Conservation (phyloP, 2,113 vertebrate genomes). For the Labeo rohita region DNA sequence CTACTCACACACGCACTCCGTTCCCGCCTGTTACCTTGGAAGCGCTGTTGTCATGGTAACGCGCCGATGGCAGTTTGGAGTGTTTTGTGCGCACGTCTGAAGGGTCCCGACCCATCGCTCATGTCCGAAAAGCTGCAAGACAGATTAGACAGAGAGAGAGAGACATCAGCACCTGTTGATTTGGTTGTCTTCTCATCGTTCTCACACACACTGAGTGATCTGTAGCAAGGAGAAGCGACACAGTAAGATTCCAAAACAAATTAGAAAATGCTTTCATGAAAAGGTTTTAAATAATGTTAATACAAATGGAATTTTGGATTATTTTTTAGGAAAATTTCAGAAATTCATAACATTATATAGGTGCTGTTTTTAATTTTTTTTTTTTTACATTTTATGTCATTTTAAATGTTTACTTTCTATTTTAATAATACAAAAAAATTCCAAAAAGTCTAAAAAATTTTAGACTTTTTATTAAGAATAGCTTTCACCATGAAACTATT, state of each 20-base stretch:
- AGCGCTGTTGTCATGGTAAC: constrained; percentile 79
- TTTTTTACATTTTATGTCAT: no score
- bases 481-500: no score
- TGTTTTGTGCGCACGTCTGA: constrained; percentile 47
- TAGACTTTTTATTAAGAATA: no score
- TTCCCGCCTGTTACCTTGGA: constrained; percentile 79
- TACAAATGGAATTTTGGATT: no score
- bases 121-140: not conserved
- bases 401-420: no score
- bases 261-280: not conserved
- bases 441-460: no score
- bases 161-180: constrained; percentile 41
- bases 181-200: not conserved
- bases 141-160: not conserved
- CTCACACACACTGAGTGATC: not conserved
- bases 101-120: constrained; percentile 16
- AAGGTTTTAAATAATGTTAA: not conserved
- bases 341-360: no score
- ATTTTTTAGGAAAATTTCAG: not conserved
- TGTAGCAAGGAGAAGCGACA: not conserved
- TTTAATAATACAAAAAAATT: no score
- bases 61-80: constrained; percentile 70
- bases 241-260: no score
- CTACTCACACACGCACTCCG: constrained; percentile 73
- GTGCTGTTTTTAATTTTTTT: not conserved